These are phyloP conservation scores for Trichopoda pennipes DNA, from an alignment of 2,888 invertebrate genomes.

Conservation along the genomic window DNA sequence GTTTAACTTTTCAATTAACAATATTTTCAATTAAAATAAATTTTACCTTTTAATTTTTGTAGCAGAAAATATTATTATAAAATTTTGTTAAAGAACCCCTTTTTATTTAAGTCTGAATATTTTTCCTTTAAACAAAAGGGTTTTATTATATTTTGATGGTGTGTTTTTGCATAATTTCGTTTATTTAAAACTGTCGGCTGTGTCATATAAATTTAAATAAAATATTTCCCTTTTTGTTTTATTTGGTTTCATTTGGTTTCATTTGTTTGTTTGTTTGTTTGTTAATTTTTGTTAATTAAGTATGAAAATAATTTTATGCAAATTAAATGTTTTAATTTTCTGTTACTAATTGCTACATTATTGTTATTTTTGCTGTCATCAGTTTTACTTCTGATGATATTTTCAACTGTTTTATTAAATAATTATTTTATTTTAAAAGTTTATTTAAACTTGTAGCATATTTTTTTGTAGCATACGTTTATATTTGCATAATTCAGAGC, in stretches of 20 bases:
- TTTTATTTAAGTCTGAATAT: too few species aligned
- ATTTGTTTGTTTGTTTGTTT: constrained; percentile 55
- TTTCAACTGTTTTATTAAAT: constrained; percentile 19
- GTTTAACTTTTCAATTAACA: too few species aligned
- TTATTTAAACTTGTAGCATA: neutral
- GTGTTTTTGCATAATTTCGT: neutral
- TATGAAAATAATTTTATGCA: constrained; percentile 67
- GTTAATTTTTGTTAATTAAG: constrained; percentile 66
- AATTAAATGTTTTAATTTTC: constrained; percentile 64
- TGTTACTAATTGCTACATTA: constrained; percentile 54
- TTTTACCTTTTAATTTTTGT: too few species aligned
- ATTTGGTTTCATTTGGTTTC: neutral
- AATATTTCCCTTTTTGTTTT: constrained; percentile 14
- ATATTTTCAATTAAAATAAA: too few species aligned
- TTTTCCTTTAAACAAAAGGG: neutral
- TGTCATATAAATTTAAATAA: constrained; percentile 14
- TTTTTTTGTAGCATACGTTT: neutral
- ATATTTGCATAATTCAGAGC: constrained; percentile 18
- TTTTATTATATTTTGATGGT: neutral
- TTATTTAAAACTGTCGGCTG: neutral
- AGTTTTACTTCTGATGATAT: neutral
- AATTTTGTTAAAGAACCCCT: neutral
- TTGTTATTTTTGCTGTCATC: constrained; percentile 17
- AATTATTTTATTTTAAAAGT: constrained; percentile 11
- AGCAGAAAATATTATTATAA: too few species aligned